Evolutionary conservation across 35 echinoderm and acorn worm genomes (phyloP), one percentile per base, ranked within the genome.

Genomic region (Anneissia japonica): DNA sequence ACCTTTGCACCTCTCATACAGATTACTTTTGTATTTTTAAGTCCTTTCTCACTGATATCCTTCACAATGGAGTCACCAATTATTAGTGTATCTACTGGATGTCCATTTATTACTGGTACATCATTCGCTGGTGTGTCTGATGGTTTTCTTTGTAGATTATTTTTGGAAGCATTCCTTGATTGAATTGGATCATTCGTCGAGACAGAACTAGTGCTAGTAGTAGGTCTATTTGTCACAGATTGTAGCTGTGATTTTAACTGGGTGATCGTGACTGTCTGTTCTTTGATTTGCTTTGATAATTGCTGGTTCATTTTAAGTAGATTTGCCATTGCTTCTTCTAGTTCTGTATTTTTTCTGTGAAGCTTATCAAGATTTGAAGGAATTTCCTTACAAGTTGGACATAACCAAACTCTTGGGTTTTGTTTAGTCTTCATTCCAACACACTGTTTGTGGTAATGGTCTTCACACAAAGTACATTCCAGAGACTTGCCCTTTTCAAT

Each of bases 11-110:
- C 77, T 26, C 77, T 45, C 36, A 88, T 46, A 35, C 76, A 81
- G 35, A 81, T 88, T 19, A 77, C 38, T n/a, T 33, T 33, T 16
- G 77, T 79, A 1, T 16, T 36, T 32, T 72, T 23, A n/a, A 88
- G 86, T 16, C 86, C 86, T 38, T 46, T 13, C 26, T 80, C 77
- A 39, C 55, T 88, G 30, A 88, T 32, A 78, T 81, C 46, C 36
- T 37, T 80, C n/a, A 88, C 56, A 11, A 88, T 72, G 0, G 86
- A 88, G 36, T 88, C 86, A 10, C 86, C 86, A 31, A 88, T 88
- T 26, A 88, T 31, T 26, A 88, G 77, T 19, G 41, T 77, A 39
- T 85, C 35, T n/a, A n/a, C n/a, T n/a, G n/a, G n/a, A 19, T 43
- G 40, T 43, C 40, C 4, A 43, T 43, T 26, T 16, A 64, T 64